These are phyloP conservation scores for Chrysotoxum bicinctum DNA, from an alignment of 2,888 invertebrate genomes.

Conservation along the genomic window DNA sequence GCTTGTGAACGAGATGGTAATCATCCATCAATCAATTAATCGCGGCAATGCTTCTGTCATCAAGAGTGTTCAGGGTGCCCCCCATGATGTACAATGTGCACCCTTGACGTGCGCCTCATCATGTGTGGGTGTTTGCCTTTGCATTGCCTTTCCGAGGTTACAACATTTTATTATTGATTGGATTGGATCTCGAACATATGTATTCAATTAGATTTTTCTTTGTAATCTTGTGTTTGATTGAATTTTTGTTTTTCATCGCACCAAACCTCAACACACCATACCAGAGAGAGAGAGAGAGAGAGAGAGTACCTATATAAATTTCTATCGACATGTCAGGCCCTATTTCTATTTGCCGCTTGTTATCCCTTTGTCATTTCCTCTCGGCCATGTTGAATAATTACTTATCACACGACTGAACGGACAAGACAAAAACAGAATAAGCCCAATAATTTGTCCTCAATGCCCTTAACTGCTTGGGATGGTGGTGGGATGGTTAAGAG, in stretches of 20 bases:
- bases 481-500: conserved; percentile 20
- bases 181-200: conserved; percentile 8
- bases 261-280: not conserved
- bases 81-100: not conserved
- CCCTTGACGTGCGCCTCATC: conserved; percentile 16
- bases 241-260: conserved; percentile 54
- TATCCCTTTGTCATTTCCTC: conserved; percentile 43
- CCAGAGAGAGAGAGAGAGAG: no score
- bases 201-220: conserved; percentile 35
- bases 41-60: conserved; percentile 35
- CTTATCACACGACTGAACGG: conserved; percentile 61
- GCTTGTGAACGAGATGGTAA: conserved; percentile 57
- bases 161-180: conserved; percentile 33
- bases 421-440: conserved; percentile 69
- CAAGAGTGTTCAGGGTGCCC: conserved; percentile 11
- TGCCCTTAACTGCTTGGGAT: conserved; percentile 26
- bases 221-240: conserved; percentile 49
- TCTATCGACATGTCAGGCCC: not conserved
- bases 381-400: conserved; percentile 53
- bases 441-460: conserved; percentile 69
- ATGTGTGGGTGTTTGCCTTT: conserved; percentile 6
- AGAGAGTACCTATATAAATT: no score
- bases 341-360: conserved; percentile 54
- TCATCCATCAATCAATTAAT: conserved; percentile 67
- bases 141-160: conserved; percentile 22